A percentile compares a stretch with the other conserved stretches of the same genome.
Conservation (phyloP, 2,113 vertebrate species). For the Catharus fuscescens region DNA sequence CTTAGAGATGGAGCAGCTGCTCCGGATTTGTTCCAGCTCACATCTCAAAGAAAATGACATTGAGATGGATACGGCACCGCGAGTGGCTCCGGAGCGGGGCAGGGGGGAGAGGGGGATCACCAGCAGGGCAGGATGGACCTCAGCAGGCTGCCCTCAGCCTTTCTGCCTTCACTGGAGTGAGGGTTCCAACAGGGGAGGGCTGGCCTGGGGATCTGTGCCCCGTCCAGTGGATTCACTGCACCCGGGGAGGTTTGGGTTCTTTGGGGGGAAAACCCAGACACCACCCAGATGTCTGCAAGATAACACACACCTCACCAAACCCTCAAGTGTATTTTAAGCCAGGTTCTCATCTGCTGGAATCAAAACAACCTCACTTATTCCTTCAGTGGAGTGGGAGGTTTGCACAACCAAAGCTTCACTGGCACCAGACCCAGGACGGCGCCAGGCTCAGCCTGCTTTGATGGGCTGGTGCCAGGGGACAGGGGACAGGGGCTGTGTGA, state of each 20-base stretch:
- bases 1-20: slow-evolving; percentile 84
- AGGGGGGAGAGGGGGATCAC: too few species aligned
- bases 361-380: not conserved
- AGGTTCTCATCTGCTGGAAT: not conserved
- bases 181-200: fast-evolving
- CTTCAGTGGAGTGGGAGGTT: not conserved
- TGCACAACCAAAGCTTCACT: not conserved
- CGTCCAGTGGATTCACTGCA: too few species aligned
- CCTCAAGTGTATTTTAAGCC: not conserved
- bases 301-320: not conserved
- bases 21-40: slow-evolving; percentile 84
- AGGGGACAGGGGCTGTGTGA: not conserved
- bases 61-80: slow-evolving; percentile 66
- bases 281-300: not conserved
- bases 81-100: not conserved
- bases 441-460: not conserved
- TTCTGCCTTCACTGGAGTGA: fast-evolving
- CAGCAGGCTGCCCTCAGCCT: not conserved
- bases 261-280: fast-evolving
- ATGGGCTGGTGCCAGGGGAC: not conserved
- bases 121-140: fast-evolving
- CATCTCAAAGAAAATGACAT: slow-evolving; percentile 80
- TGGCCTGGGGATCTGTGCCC: not conserved
- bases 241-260: not conserved
- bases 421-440: not conserved